Percentiles rank a stretch among this genome's conserved stretches.
Conservation (phyloP, 2,113 vertebrate genomes). For the Xyrauchen texanus region DNA sequence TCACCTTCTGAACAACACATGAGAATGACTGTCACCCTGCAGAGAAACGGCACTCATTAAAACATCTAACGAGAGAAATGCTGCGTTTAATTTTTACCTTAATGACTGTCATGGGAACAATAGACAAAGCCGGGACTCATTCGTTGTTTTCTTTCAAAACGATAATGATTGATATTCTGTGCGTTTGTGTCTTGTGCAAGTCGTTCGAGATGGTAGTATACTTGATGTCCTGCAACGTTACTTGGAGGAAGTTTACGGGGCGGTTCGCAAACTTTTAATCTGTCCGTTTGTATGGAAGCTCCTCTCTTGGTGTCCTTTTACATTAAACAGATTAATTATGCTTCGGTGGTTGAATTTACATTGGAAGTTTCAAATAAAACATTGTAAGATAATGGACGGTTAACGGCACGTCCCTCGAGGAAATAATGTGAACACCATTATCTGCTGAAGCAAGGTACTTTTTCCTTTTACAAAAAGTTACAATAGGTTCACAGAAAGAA, state of each 20-base stretch:
- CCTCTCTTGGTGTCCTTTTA: neutral
- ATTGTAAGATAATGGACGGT: neutral
- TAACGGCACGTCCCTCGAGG: neutral
- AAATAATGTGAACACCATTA: neutral
- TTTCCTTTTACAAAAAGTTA: neutral
- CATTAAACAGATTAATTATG: constrained; percentile 12
- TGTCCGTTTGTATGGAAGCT: neutral
- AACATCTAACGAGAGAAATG: constrained; percentile 20
- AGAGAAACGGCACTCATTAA: constrained; percentile 35
- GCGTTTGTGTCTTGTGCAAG: neutral
- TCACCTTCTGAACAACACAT: constrained; percentile 9
- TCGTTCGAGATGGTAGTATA: neutral
- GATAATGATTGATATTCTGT: constrained; percentile 35
- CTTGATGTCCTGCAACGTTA: neutral
- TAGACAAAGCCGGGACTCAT: neutral
- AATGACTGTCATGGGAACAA: constrained; percentile 39
- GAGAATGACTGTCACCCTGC: constrained; percentile 6
- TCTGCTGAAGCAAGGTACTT: neutral
- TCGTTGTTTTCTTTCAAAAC: constrained; percentile 53
- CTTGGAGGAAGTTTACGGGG: neutral
- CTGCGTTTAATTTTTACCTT: constrained; percentile 49
- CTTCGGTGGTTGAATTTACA: constrained; percentile 15
- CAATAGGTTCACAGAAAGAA: neutral
- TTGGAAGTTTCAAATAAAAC: constrained; percentile 6
- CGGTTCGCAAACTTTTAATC: constrained; percentile 23